Base-by-base conservation (phyloP, 2,113 vertebrate species). In the Marcusenius ussheri region DNA sequence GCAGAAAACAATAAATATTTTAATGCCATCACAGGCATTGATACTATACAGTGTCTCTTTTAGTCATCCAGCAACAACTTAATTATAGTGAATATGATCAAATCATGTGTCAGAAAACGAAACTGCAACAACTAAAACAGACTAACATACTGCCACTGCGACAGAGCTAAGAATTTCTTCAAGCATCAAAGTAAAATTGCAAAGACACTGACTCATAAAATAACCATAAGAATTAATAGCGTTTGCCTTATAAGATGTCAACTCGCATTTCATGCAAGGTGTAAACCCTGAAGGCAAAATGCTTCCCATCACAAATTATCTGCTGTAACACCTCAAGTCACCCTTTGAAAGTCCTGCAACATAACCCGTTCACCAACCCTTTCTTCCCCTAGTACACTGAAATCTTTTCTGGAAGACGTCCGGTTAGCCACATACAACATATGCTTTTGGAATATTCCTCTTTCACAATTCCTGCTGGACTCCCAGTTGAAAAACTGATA, bases 181-280 rank as follows among this genome's bases (percentile, higher is more conserved):
- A 88, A 35, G 17, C 86, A 39, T 88, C 50, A 35, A 88, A 42
- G 86, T 31, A 42, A 62, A 56, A 45, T 58, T 58, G 35, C 19
- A 58, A 88, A 88, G 51, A 62, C 51, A 42, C 53, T 46, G 56
- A 66, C 51, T 45, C 87, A 62, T 39, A 42, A 88, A 88, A 62
- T 62, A 58, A 24, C 35, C 85, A 53, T 87, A 87, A 87, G 27
- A 87, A 27, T 53, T 87, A 87, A 87, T 46, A 56, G 87, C 66
- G 9, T 62, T 62, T 62, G 51, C 87, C 56, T 88, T 88, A 88
- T 24, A 19, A 62, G 42, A 88, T 50, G 49, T 45, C 56, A 88
- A 35, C 56, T 88, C 62, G 1, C 21, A 42, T 88, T 39, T 62
- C n/a, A 66, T 42, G 39, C 31, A 62, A n/a, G 56, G 53, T 42